Base-by-base conservation (phyloP, 1,140 invertebrate species). In the Drosophila sp. region DNA sequence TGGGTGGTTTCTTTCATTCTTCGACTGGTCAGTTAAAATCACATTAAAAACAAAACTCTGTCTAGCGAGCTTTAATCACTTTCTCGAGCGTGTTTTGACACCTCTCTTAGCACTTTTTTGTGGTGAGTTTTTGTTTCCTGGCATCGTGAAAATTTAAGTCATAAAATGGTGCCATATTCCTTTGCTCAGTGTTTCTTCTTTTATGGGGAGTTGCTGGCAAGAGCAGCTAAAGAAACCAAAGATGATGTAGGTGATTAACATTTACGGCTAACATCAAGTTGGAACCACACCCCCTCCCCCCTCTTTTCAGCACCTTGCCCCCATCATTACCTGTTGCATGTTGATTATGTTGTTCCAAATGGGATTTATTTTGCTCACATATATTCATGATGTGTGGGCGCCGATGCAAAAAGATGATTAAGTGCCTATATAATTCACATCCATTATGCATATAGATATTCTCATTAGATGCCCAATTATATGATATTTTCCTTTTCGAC, bases 201-300 rank as follows among this genome's bases (percentile, higher is more conserved):
- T 58, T 33, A 23, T 50, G 25, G 33, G 29, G 33, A 41, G 1
- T 17, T 41, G 10, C 63, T n/a, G 32, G 78, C 41, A 56, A 66
- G 23, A 35, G 70, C 8, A 60, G 40, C 74, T 54, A 62, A 50
- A 25, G 33, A 35, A 58, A 40, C 32, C 32, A 41, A 63, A 50
- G 60, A 70, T 62, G 61, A 72, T 40, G 72, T 44, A 72, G 81
- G 76, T 73, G 79, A 79, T 87, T 83, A 87, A 79, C 68, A 66
- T 82, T 86, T 79, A 86, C 70, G 56, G 72, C 60, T 66, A 61
- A 69, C 72, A 63, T 74, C 72, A 76, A 23, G 23, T 64, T 38
- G 44, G n/a, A n/a, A n/a, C n/a, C n/a, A n/a, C 25, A 56, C 54
- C 54, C 47, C 47, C 61, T 27, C 7, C 11, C 29, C 32, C 10